Evolutionary conservation across 2,797 vertebrate genomes (phyloP).

Genomic region (Otolemur crassicaudatus): DNA sequence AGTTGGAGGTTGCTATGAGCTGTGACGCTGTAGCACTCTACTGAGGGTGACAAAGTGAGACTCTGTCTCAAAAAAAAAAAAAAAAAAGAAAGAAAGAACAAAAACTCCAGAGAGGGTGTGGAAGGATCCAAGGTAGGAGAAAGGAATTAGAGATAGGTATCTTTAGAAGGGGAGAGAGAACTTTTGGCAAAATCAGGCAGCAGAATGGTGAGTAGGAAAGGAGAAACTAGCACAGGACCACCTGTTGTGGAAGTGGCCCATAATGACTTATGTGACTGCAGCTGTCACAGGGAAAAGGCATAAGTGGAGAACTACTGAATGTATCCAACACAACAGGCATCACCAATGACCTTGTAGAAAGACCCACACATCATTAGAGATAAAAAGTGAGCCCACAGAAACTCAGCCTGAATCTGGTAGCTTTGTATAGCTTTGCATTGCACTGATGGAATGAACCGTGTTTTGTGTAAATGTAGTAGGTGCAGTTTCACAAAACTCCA

Average conservation of each 20-base stretch:
- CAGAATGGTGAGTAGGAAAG: not conserved
- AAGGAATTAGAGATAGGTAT: not conserved
- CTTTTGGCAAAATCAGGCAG: not conserved
- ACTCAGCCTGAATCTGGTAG: not conserved
- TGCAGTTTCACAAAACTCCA: not conserved
- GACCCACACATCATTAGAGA: not conserved
- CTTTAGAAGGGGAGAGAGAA: not conserved
- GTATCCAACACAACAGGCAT: not conserved
- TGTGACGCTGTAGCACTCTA: too few relatives aligned
- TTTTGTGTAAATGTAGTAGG: not conserved
- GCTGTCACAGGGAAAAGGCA: not conserved
- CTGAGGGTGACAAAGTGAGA: too few relatives aligned
- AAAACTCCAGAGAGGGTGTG: not conserved
- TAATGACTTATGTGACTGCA: not conserved
- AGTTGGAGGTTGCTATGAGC: too few relatives aligned
- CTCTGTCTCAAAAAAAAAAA: too few relatives aligned
- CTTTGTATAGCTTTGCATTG: not conserved
- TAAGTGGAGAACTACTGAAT: not conserved
- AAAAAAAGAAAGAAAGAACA: too few relatives aligned
- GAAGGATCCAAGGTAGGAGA: not conserved
- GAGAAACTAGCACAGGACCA: not conserved
- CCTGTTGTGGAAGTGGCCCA: not conserved
- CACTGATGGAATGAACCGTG: not conserved
- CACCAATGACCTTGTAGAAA: not conserved
- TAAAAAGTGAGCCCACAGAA: not conserved